A percentile compares a stretch with the other conserved stretches of the same genome.
These are phyloP conservation scores for Trachemys scripta DNA, from an alignment of 2,113 vertebrate species.

Conservation along the genomic window DNA sequence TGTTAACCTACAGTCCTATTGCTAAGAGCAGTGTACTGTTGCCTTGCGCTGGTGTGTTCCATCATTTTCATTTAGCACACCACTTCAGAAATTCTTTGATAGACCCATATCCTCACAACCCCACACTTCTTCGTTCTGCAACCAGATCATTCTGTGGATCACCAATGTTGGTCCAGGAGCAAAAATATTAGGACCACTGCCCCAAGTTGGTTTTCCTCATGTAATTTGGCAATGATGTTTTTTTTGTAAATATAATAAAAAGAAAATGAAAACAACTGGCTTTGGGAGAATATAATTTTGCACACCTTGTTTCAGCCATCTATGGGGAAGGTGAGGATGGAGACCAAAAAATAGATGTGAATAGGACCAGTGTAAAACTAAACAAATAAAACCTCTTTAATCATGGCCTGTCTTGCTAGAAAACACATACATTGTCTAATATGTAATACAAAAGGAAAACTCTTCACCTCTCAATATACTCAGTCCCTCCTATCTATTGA, in stretches of 20 bases:
- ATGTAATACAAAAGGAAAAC: neutral
- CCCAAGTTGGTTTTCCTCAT: conserved; percentile 31
- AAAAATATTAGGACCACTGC: conserved; percentile 22
- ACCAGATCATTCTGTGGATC: neutral
- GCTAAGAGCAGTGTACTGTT: neutral
- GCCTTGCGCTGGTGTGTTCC: neutral
- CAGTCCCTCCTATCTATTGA: neutral
- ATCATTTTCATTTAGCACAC: neutral
- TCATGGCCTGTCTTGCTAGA: neutral
- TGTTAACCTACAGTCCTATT: neutral
- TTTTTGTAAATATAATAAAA: neutral
- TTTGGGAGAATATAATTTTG: neutral
- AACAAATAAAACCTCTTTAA: conserved; percentile 47
- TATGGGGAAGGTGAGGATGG: conserved; percentile 44
- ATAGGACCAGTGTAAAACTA: conserved; percentile 49
- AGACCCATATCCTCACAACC: neutral
- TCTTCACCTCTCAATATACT: neutral
- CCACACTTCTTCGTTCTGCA: neutral
- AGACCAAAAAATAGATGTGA: conserved; percentile 49
- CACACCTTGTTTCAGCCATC: conserved; percentile 17
- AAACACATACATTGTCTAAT: neutral
- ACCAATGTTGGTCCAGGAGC: conserved; percentile 20
- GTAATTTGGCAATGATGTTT: conserved; percentile 60
- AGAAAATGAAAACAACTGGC: conserved; percentile 52
- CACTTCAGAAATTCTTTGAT: neutral